Evolutionary conservation across 1,140 invertebrate species (phyloP), one percentile per base, ranked within the genome.

Genomic region (Heliconius congener): DNA sequence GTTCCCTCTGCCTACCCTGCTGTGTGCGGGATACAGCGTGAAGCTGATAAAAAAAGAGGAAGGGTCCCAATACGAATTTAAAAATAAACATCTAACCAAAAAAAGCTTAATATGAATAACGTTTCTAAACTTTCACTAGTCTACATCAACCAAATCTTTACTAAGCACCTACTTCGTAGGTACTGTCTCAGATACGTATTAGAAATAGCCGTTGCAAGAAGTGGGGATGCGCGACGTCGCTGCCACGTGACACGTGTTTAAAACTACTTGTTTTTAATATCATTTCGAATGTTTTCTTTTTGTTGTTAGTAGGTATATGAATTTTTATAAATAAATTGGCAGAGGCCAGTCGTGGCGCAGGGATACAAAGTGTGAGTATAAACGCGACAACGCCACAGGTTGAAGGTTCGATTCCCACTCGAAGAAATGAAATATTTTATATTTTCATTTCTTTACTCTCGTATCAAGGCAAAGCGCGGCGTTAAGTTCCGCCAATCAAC

Each of bases 171-270:
- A 81, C 86, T 52, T 52, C 50, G 50, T 19, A 19, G 50, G 85
- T 89, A 91, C 88, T 91, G 91, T 91, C 91, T 89, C 88, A 84
- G 86, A 77, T 81, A 52, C 16, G 50, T 19, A 90, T 86, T 90
- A 88, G 88, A 91, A 93, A 93, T 91, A 93, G 90, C 87, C 82
- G 39, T 75, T 76, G 81, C 75, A 84, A 52, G 34, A 39, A 19
- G 50, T 66, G 79, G 80, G 76, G 83, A 55, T 13, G 50, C 85
- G 86, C 82, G 90, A 90, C 90, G 90, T 88, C 86, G 87, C 86
- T 77, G 82, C 84, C 91, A 90, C 89, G 91, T 91, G 90, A 85
- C 87, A 84, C 73, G 82, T 83, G 81, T 84, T 87, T 76, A 16
- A 66, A 30, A 66, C 27, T 66, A 30, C 27, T 66, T 66, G 60